Conservation (phyloP, 2,113 vertebrate genomes). For the Siniperca knerii region DNA sequence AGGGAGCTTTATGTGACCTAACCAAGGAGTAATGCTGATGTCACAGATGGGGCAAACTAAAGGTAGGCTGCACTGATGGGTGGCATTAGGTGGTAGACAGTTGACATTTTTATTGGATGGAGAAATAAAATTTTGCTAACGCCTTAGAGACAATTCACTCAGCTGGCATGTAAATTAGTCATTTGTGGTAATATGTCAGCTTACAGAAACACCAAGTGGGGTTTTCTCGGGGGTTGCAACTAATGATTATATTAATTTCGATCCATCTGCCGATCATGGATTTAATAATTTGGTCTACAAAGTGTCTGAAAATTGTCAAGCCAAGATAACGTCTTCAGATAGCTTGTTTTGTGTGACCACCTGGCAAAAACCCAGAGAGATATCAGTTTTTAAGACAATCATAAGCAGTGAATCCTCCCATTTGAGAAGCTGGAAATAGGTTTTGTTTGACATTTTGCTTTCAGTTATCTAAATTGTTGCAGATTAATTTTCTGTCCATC, state of each 20-base stretch:
- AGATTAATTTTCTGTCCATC: neutral
- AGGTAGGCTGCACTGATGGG: no score
- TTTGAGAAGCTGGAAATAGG: neutral
- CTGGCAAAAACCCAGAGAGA: neutral
- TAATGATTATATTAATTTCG: neutral
- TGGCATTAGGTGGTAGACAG: neutral
- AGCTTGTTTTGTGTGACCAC: neutral
- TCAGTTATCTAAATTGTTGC: neutral
- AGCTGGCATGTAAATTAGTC: neutral
- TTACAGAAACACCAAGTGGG: neutral
- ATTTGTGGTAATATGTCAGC: neutral
- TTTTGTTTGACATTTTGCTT: neutral
- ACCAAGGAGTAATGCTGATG: no score
- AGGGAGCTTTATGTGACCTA: no score
- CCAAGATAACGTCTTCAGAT: neutral
- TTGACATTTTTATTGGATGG: neutral
- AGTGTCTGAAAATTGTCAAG: neutral
- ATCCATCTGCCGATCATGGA: neutral
- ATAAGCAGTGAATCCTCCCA: neutral
- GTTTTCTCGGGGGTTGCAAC: neutral
- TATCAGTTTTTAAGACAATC: neutral
- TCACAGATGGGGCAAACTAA: no score
- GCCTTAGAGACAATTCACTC: neutral
- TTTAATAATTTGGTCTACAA: neutral
- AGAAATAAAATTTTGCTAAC: neutral